phyloP scores from a whole-genome alignment of 1,140 invertebrate genomes.

The Diorhabda elongata region DNA sequence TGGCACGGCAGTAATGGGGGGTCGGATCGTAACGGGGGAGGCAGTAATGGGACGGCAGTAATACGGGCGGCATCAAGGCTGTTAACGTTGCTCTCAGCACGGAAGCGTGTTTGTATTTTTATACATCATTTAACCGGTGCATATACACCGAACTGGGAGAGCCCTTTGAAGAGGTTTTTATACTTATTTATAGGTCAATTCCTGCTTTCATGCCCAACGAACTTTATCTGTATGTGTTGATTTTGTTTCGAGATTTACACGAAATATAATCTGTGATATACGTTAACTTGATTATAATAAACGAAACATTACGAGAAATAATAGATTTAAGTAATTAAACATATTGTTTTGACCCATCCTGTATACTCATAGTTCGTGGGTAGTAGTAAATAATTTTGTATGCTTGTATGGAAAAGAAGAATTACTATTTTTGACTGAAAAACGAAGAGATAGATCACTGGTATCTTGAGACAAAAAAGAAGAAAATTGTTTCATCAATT shows the following conservation, averaged over 20 bases:
- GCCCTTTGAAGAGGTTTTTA: not conserved
- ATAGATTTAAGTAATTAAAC: too few relatives aligned
- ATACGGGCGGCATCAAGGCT: not conserved
- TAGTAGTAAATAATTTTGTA: too few relatives aligned
- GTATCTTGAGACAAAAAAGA: too few relatives aligned
- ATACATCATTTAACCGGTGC: conserved; percentile 2
- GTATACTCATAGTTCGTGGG: too few relatives aligned
- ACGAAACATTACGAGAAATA: too few relatives aligned
- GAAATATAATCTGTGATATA: too few relatives aligned
- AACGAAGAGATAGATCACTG: not conserved
- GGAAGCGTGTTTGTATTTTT: conserved; percentile 1
- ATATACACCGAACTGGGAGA: not conserved
- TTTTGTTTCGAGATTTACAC: too few relatives aligned
- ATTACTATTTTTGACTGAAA: not conserved
- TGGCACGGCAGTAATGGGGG: not conserved
- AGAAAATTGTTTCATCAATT: too few relatives aligned
- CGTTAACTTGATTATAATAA: too few relatives aligned
- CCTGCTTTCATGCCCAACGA: not conserved
- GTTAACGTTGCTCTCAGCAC: not conserved
- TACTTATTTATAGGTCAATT: conserved; percentile 3
- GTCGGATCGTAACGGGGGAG: not conserved
- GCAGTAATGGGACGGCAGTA: not conserved
- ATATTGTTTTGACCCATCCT: too few relatives aligned
- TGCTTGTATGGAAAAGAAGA: not conserved
- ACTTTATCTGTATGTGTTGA: not conserved